Base-by-base conservation (phyloP, 1,140 invertebrate genomes). In the Odontomachus brunneus region DNA sequence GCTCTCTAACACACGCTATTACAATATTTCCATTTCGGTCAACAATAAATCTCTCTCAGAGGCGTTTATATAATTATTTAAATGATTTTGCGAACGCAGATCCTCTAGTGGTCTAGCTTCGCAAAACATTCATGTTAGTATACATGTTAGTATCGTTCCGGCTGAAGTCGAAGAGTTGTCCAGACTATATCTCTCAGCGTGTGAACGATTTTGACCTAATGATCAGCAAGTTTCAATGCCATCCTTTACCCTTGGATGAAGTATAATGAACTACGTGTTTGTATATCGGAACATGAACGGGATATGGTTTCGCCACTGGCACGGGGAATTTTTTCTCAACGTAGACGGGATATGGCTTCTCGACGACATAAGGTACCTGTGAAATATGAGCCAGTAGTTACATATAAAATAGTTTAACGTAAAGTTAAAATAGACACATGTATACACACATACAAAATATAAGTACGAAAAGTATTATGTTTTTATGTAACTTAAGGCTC, bases 201-300 rank as follows among this genome's bases (percentile, higher is more conserved):
- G 26, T 1, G 4, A 65, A 53, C 14, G 17, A 57, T 69, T 67
- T 57, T 57, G 14, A 22, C 9, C 33, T 69, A 69, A 69, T 55
- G 48, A 44, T 3, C 19, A 33, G 14, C 0, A 62, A 62, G 1
- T 71, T 89, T 91, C 9, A 93, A 67, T 91, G 86, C 88, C 90
- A 92, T 65, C 90, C 88, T 60, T 92, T 92, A 73, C 88, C 83
- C 83, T 92, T 89, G 15, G 92, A 92, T 66, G n/a, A n/a, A n/a
- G 95, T 95, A 90, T 96, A 95, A 88, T 96, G 96, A 93, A 96
- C 96, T 83, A 97, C 96, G 91, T 97, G 96, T 92, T 97, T 97
- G 94, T 97, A 97, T 51, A 97, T 95, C n/a, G 96, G 97, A n/a
- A 96, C 96, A 84, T 97, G 96, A 82, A 97, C 96, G 17, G 96